A percentile compares a stretch with the other conserved stretches of the same genome.
Conservation (phyloP, 2,888 invertebrate species). For the Pristionchus mayeri region DNA sequence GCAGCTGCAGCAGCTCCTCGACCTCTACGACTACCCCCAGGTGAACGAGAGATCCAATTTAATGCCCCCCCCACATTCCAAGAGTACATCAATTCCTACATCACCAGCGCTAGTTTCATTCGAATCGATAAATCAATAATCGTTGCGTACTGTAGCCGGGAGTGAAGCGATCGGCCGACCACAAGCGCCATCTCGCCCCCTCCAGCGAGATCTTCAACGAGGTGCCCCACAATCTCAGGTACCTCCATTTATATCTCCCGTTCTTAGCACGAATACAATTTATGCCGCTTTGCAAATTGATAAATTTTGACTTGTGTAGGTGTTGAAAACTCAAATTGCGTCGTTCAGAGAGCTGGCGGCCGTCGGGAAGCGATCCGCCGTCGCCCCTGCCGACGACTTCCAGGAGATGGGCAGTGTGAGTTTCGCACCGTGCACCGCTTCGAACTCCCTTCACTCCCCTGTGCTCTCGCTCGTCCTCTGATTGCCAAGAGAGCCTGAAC, state of each 20-base stretch:
- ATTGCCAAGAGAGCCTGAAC: too few relatives aligned
- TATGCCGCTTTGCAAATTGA: background rate
- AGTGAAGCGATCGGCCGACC: constrained; percentile 32
- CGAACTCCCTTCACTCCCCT: background rate
- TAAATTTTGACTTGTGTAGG: background rate
- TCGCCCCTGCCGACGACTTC: background rate
- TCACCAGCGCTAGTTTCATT: background rate
- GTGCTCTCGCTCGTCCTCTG: too few relatives aligned
- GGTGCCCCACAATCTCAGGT: constrained; percentile 37
- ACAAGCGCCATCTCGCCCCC: constrained; percentile 46
- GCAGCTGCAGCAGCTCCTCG: constrained; percentile 49
- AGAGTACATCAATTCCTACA: background rate
- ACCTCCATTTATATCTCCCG: background rate
- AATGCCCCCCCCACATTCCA: too few relatives aligned
- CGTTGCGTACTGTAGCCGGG: constrained; percentile 19
- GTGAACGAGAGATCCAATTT: too few relatives aligned
- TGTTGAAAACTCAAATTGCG: background rate
- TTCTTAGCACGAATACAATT: background rate
- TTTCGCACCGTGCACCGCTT: constrained; percentile 6
- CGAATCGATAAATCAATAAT: background rate
- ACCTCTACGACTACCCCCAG: constrained; percentile 19
- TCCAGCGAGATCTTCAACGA: constrained; percentile 11
- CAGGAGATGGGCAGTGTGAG: constrained; percentile 20
- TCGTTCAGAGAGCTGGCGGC: constrained; percentile 2
- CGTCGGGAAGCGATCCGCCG: constrained; percentile 8